Evolutionary conservation across 2,888 invertebrate genomes (phyloP), one percentile per base, ranked within the genome.

Genomic region (Augiades crinisus): DNA sequence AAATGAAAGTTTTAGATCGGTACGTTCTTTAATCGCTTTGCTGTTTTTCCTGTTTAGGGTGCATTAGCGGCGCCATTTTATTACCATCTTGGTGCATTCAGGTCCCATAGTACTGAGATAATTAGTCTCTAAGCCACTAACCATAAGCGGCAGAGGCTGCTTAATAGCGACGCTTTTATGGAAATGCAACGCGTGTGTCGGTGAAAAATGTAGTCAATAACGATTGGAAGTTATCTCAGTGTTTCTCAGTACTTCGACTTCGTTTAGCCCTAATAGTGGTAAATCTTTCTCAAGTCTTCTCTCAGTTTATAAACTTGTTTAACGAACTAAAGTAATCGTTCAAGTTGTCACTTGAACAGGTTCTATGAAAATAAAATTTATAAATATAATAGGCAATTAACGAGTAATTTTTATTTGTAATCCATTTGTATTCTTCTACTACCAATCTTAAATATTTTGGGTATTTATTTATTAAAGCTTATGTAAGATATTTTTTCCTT

Each of bases 151-250:
- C 60, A 62, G 81, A 71, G 81, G 75, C 72, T 81, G 82, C 82
- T 79, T 82, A 84, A 83, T 80, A 75, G 62, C 64, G 53, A 56
- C 57, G 62, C 87, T 75, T 84, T 75, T 86, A 88, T 75, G 87
- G 88, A 63, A 78, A 70, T 69, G 63, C 57, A 68, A 68, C 64
- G 67, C 67, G 70, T 68, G 75, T 78, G 80, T 82, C 78, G 70
- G 77, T 79, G 81, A 81, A 86, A 88, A 85, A 86, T 87, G 85
- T 79, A 79, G 86, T 82, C 77, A 81, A 76, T 78, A 74, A 79
- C 76, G 74, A 77, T 82, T 82, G 78, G 70, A 82, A 81, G 76
- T 77, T 72, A 54, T 68, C 71, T 68, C 63, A 68, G 65, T 70
- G 73, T 82, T 81, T 80, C 65, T 65, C 66, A 69, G 69, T 62